Percentiles rank a stretch among this genome's conserved stretches.
Evolutionary conservation across 2,888 invertebrate genomes (phyloP).

Genomic region (Endomychus coccineus): DNA sequence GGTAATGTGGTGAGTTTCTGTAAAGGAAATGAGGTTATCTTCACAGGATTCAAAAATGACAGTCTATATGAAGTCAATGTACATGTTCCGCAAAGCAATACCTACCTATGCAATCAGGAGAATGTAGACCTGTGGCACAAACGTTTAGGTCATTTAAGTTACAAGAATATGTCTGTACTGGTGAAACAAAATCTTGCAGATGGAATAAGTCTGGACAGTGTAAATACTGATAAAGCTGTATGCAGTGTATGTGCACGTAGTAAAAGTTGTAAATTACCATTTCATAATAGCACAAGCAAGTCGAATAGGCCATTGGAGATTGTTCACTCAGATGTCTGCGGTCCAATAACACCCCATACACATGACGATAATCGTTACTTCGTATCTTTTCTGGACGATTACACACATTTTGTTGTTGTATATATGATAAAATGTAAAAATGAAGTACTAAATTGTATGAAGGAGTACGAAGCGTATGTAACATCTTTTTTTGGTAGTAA

Average conservation of each 20-base stretch:
- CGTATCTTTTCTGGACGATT: conserved; percentile 30
- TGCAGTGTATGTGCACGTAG: conserved; percentile 6
- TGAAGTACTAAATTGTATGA: conserved; percentile 10
- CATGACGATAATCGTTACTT: conserved; percentile 31
- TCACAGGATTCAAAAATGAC: no score
- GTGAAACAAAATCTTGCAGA: no score
- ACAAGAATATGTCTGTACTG: no score
- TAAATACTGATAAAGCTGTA: no score
- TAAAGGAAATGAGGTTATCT: no score
- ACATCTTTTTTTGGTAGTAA: conserved; percentile 4
- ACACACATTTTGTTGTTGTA: conserved; percentile 10
- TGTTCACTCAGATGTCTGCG: conserved; percentile 32
- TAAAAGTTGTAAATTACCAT: conserved; percentile 5
- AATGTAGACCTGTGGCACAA: no score
- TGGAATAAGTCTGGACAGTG: no score
- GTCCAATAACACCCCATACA: conserved; percentile 30
- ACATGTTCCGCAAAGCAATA: no score
- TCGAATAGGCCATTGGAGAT: conserved; percentile 31
- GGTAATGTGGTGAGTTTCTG: no score
- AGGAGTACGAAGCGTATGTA: conserved; percentile 5
- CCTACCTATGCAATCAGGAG: no score
- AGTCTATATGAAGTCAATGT: no score
- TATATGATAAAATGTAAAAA: conserved; percentile 8
- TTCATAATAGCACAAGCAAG: conserved; percentile 20
- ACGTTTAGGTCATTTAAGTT: no score